Percentiles rank a stretch among this genome's conserved stretches.
Conservation (phyloP, 2,113 vertebrate genomes). For the Chamaetylas fuelleborni region DNA sequence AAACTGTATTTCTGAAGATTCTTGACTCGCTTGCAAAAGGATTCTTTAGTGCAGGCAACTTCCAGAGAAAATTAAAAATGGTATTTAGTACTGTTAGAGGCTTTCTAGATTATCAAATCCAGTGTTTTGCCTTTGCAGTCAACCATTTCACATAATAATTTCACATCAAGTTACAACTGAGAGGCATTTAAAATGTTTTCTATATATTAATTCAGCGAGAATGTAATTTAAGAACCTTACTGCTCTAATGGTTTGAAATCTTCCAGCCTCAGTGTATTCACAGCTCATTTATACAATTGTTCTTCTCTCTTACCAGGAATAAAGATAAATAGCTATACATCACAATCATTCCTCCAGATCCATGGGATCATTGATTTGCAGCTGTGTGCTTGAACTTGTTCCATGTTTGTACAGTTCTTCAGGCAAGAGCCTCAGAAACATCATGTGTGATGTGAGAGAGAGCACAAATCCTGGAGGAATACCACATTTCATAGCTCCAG, state of each 20-base stretch:
- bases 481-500: not conserved
- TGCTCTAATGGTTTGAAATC: not conserved
- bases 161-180: not conserved
- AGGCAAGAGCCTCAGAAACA: not conserved
- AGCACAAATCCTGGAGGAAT: not conserved
- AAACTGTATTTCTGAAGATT: not conserved
- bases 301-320: not conserved
- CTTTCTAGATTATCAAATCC: not conserved
- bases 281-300: not conserved
- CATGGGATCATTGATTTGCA: not conserved
- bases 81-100: not conserved
- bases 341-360: not conserved
- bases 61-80: not conserved
- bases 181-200: not conserved
- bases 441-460: not conserved
- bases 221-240: not conserved
- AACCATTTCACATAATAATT: not conserved
- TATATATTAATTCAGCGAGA: not conserved
- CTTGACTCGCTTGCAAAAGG: not conserved
- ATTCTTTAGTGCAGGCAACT: not conserved
- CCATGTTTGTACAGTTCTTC: not conserved
- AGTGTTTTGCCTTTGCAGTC: not conserved
- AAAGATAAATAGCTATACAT: not conserved
- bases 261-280: not conserved
- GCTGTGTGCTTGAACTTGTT: not conserved